Evolutionary conservation across 2,113 vertebrate genomes (phyloP).

Genomic region (Ovibos moschatus): DNA sequence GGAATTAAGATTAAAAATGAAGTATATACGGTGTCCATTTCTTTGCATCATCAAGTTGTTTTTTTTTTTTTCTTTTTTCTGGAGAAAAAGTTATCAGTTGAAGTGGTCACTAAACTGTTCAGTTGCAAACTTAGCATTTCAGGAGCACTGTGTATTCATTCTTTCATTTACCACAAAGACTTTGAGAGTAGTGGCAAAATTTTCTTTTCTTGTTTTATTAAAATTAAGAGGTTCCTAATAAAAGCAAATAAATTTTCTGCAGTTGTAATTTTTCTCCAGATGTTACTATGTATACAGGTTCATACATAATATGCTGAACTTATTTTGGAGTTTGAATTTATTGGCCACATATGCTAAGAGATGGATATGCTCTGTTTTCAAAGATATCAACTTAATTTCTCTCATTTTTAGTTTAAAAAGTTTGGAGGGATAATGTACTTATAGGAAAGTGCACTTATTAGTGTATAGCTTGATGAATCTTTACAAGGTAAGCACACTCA

Average conservation of each 20-base stretch:
- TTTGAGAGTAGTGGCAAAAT: neutral
- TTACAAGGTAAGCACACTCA: neutral
- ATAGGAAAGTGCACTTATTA: neutral
- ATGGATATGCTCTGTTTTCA: neutral
- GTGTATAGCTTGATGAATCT: neutral
- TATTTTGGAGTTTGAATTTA: neutral
- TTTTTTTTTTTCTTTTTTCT: neutral
- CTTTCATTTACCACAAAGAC: neutral
- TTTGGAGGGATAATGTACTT: neutral
- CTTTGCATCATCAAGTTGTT: neutral
- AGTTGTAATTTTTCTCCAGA: neutral
- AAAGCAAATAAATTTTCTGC: neutral
- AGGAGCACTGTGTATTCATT: neutral
- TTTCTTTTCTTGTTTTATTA: constrained; percentile 20
- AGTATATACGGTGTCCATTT: neutral
- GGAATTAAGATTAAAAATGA: neutral
- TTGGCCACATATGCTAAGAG: neutral
- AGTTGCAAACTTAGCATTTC: neutral
- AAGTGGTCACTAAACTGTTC: neutral
- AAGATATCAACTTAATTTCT: neutral
- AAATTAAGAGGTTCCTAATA: neutral
- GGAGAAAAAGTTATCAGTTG: neutral
- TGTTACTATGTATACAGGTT: neutral
- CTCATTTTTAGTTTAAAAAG: neutral
- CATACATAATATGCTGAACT: neutral